Evolutionary conservation across 2,113 vertebrate genomes (phyloP), one percentile per base, ranked within the genome.

Genomic region (Clinocottus analis): DNA sequence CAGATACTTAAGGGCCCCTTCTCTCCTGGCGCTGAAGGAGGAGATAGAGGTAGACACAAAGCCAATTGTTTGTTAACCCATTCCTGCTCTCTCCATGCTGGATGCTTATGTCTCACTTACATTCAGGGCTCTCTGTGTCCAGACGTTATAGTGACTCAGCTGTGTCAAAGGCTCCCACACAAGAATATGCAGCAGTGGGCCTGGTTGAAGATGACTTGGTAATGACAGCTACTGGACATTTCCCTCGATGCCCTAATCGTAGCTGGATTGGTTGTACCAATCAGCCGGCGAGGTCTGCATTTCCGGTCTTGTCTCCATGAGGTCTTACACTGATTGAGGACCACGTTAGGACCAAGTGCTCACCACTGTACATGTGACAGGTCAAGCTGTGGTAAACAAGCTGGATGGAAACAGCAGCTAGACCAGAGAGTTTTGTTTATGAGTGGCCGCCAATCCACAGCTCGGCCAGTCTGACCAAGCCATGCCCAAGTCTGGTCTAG

Each of bases 341-440:
- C 82, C 68, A 77, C 59, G 47, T 43, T n/a, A 73, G 67, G 83
- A 77, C 85, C 79, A 77, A 84, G 72, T 80, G 79, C 77, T 83
- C 77, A 58, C 85, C 76, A 73, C 84, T 67, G 82, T 87, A 79
- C 86, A 80, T 89, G 87, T 89, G 84, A 90, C 87, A 83, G 91
- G 89, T 90, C 88, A 85, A 93, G 92, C 90, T 92, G 94, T 90
- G 94, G 93, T 90, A 82, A 92, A 85, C 72, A 75, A 89, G 85
- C 84, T 71, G 87, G 84, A 88, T 87, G 66, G 88, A 94, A 95
- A 94, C 94, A 95, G 91, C 92, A 87, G 87, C 88, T 90, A 90
- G 85, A 85, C 75, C 43, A 79, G 72, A 88, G 75, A 71, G 84
- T 73, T 66, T 66, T 87, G 85, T 93, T 91, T 91, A 89, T 79